These are phyloP conservation scores for Syritta pipiens DNA, from an alignment of 2,888 invertebrate genomes.

Conservation along the genomic window DNA sequence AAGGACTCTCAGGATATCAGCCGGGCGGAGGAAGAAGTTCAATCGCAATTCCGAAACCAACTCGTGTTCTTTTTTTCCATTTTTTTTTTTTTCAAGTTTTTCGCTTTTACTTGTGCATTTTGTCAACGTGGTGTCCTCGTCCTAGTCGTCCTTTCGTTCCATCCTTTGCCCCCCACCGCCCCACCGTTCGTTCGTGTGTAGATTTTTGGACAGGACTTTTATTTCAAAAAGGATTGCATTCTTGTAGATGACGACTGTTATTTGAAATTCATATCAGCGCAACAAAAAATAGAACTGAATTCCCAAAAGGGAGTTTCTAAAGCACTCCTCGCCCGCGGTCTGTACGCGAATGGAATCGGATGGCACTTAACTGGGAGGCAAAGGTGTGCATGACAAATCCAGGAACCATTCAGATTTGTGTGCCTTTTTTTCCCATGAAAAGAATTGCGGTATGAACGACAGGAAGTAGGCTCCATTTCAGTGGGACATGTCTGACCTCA, in stretches of 20 bases:
- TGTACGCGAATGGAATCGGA: conserved; percentile 29
- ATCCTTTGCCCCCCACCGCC: conserved; percentile 21
- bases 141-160: conserved; percentile 12
- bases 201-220: conserved; percentile 49
- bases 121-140: conserved; percentile 32
- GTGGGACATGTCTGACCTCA: too few species aligned
- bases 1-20: neutral
- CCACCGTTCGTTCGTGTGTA: conserved; percentile 17
- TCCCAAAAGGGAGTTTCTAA: conserved; percentile 17
- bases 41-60: neutral
- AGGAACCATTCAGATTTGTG: conserved; percentile 17
- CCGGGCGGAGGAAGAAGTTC: neutral
- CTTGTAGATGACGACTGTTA: conserved; percentile 51
- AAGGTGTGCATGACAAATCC: conserved; percentile 19
- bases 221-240: conserved; percentile 41
- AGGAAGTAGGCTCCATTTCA: too few species aligned
- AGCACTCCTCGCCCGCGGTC: conserved; percentile 13
- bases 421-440: neutral
- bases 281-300: neutral
- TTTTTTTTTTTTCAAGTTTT: neutral
- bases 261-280: conserved; percentile 55
- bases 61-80: conserved; percentile 21
- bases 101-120: conserved; percentile 4
- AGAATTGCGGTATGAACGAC: too few species aligned
- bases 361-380: conserved; percentile 26